Base-by-base conservation (phyloP, 2,888 invertebrate genomes). In the Eupithecia centaureata region DNA sequence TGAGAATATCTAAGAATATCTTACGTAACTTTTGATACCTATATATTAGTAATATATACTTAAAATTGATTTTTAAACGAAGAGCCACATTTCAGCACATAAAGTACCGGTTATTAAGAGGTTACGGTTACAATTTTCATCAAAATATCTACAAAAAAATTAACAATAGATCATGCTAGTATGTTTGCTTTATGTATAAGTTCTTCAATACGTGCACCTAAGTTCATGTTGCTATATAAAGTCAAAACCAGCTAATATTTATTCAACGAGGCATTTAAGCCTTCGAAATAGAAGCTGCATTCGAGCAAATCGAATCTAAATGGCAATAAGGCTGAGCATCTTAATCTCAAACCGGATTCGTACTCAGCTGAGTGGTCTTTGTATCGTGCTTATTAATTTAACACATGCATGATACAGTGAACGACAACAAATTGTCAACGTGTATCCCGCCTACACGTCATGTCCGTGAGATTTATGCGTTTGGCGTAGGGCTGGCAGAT, bases 401-500 rank as follows among this genome's bases (percentile, higher is more conserved):
- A 68, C 74, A 75, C 75, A 76, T 68, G 35, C 71, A 71, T 74
- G 74, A 70, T 72, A 68, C 76, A 72, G 73, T 71, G 74, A 76
- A 73, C 76, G 73, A 72, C 73, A 81, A 82, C 89, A 90, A 90
- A 92, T 92, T 89, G 91, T 90, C 91, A 90, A 87, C 89, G 83
- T 89, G 92, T 89, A 85, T 76, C 72, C 87, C 92, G 91, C 92
- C 92, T 88, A 91, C n/a, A n/a, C 92, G 82, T 86, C 85, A 87
- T 85, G 91, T 90, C 89, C 76, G 67, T 72, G 76, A 87, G 90
- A 92, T 92, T 91, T 91, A 92, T 92, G 87, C 85, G 85, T 85
- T 81, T 81, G 75, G 77, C 73, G 42, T 60, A 74, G 76, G 76
- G 76, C 63, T 76, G 73, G 35, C 59, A 59, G 33, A 0, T 27